Percentiles rank a stretch among this genome's conserved stretches.
Conservation (phyloP, 1,140 invertebrate genomes). For the Hydropsyche tenuis region DNA sequence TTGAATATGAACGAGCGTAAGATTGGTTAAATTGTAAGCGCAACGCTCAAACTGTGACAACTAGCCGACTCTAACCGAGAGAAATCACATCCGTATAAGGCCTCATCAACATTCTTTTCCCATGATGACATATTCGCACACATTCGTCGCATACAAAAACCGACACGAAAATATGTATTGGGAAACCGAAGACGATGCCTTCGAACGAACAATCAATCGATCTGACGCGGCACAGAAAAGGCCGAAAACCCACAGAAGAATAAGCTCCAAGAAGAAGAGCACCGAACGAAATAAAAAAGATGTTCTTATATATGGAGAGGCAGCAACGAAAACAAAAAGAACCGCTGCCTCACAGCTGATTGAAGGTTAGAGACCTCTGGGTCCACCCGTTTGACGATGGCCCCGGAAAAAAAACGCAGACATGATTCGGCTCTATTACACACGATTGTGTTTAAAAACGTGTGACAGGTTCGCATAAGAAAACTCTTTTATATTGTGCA, state of each 20-base stretch:
- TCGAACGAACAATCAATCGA: too few species aligned
- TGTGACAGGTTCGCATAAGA: too few species aligned
- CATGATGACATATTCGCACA: background rate
- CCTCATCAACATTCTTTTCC: conserved; percentile 9
- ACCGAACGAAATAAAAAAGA: background rate
- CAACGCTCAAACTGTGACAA: background rate
- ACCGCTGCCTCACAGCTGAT: conserved; percentile 9
- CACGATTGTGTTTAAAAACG: too few species aligned
- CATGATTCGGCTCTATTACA: too few species aligned
- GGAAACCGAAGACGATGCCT: too few species aligned
- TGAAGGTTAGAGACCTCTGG: conserved; percentile 17
- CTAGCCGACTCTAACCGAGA: background rate
- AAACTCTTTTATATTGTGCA: too few species aligned
- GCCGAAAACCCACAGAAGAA: too few species aligned
- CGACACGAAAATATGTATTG: too few species aligned
- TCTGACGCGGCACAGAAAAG: too few species aligned
- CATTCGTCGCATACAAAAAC: too few species aligned
- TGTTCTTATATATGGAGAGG: background rate
- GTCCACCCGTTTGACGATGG: background rate
- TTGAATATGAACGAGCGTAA: too few species aligned
- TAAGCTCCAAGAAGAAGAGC: background rate
- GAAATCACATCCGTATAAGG: background rate
- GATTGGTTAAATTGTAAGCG: background rate
- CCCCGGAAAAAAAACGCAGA: background rate
- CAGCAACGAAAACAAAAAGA: background rate